Percentiles rank a stretch among this genome's conserved stretches.
Evolutionary conservation across 2,888 invertebrate genomes (phyloP).

Genomic region (Epinotia nisella): DNA sequence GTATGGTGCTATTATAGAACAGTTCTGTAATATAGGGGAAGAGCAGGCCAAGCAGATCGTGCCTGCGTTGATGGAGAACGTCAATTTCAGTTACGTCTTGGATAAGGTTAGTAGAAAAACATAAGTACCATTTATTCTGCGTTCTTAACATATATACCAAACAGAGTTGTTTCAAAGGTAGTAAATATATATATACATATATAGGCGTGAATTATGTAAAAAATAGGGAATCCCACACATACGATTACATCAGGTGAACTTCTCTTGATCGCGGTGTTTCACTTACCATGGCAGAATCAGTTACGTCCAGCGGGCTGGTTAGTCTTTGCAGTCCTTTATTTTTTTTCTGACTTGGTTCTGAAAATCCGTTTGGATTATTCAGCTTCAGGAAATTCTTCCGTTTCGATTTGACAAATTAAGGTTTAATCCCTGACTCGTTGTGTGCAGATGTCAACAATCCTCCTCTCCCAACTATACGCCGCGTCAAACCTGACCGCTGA

Average conservation of each 20-base stretch:
- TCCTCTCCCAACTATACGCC: conserved; percentile 75
- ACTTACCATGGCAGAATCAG: neutral
- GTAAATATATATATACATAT: too few species aligned
- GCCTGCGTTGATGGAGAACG: conserved; percentile 70
- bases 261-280: neutral
- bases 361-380: too few species aligned
- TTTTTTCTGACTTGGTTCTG: too few species aligned
- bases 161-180: neutral
- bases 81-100: conserved; percentile 70
- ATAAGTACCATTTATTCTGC: neutral
- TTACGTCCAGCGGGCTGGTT: too few species aligned
- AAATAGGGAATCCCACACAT: neutral
- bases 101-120: conserved; percentile 60
- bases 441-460: conserved; percentile 71
- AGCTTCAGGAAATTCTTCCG: too few species aligned
- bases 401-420: too few species aligned
- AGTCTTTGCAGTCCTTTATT: too few species aligned
- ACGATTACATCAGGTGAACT: neutral
- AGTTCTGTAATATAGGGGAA: conserved; percentile 78
- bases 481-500: conserved; percentile 78
- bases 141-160: too few species aligned
- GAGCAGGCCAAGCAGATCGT: conserved; percentile 69
- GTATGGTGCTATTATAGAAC: conserved; percentile 67
- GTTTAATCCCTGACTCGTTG: neutral
- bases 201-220: neutral